Percentiles rank a stretch among this genome's conserved stretches.
phyloP scores from a whole-genome alignment of 2,797 vertebrate species.

The Vespertilio murinus region DNA sequence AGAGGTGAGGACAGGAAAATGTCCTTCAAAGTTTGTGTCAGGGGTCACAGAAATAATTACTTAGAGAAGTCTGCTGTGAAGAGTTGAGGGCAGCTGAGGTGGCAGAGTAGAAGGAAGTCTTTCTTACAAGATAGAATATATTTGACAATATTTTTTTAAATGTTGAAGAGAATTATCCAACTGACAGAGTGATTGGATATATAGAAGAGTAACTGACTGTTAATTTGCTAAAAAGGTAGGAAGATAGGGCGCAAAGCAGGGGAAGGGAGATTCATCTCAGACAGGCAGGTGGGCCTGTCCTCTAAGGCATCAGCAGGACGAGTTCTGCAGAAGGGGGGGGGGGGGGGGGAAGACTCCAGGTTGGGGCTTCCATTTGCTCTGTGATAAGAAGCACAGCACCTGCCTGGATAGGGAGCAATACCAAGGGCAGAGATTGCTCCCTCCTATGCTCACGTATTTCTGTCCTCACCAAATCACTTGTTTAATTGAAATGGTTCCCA shows the following conservation, averaged over 20 bases:
- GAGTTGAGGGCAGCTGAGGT: background rate
- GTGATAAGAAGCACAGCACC: background rate
- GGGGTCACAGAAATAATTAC: background rate
- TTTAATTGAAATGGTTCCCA: background rate
- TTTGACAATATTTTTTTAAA: background rate
- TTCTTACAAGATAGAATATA: background rate
- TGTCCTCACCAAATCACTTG: background rate
- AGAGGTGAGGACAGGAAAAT: background rate
- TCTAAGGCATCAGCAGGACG: fast-evolving
- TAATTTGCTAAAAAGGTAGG: background rate
- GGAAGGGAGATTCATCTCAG: background rate
- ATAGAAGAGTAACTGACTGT: background rate
- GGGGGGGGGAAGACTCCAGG: background rate
- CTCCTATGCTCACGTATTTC: background rate
- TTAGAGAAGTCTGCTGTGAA: background rate
- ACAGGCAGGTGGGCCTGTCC: background rate
- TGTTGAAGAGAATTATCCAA: background rate
- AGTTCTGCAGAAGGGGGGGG: too few species aligned
- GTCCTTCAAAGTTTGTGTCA: background rate
- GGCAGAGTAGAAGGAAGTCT: too few species aligned
- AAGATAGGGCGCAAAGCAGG: background rate
- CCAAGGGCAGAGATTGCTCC: background rate
- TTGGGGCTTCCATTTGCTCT: background rate
- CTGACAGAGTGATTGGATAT: background rate
- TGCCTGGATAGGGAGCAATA: background rate